These are phyloP conservation scores for Drosophila merina DNA, from an alignment of 2,888 invertebrate genomes.

Conservation along the genomic window DNA sequence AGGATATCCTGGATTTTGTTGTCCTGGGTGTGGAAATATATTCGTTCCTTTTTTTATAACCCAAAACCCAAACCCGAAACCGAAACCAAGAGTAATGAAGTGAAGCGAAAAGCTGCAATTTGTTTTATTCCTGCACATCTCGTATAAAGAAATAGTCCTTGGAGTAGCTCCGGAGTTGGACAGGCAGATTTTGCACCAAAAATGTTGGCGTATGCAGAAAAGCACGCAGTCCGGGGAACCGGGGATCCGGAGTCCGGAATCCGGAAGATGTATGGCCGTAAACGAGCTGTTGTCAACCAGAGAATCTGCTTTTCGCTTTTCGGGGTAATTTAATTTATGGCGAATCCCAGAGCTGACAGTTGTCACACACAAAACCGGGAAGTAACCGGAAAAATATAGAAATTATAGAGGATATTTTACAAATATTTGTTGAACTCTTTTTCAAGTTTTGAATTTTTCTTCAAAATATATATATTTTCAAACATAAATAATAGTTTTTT, in stretches of 20 bases:
- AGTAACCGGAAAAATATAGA: too few relatives aligned
- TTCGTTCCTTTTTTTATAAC: not conserved
- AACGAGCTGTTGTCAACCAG: constrained; percentile 48
- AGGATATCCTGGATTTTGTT: not conserved
- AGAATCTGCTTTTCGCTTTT: constrained; percentile 44
- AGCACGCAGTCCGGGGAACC: not conserved
- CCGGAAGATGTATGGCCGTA: constrained; percentile 39
- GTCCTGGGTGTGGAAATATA: not conserved
- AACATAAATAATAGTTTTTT: not conserved
- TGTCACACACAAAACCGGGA: not conserved
- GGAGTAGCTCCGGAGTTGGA: constrained; percentile 8
- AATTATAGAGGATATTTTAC: too few relatives aligned
- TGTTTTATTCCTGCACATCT: constrained; percentile 49
- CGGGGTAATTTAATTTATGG: constrained; percentile 68
- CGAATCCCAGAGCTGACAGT: constrained; percentile 9
- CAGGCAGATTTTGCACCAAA: constrained; percentile 40
- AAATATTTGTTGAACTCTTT: too few relatives aligned
- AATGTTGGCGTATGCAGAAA: constrained; percentile 41
- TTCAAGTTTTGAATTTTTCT: too few relatives aligned
- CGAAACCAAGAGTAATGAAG: constrained; percentile 20
- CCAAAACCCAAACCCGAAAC: not conserved
- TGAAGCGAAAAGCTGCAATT: constrained; percentile 41
- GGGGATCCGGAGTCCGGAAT: not conserved
- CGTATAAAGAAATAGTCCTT: not conserved
- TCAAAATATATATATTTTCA: too few relatives aligned